Percentiles rank a stretch among this genome's conserved stretches.
Evolutionary conservation across 2,888 invertebrate species (phyloP).

Genomic region (Tromatobia lineatoria): DNA sequence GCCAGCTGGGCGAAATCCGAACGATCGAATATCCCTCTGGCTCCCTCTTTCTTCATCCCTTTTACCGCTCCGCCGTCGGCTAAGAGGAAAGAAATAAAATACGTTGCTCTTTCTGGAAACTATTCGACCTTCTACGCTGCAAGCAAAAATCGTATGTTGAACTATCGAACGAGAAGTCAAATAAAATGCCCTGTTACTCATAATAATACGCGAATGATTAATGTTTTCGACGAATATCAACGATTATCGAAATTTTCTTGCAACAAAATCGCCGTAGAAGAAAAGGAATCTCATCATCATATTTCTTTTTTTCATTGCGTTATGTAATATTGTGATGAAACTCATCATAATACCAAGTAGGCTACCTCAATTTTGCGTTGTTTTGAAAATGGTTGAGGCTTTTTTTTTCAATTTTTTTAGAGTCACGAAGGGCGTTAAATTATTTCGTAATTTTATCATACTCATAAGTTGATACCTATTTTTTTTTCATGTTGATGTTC

Average conservation of each 20-base stretch:
- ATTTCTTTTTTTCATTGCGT: too few relatives aligned
- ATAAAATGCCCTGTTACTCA: background rate
- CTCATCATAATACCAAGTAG: too few relatives aligned
- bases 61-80: background rate
- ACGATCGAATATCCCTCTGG: constrained; percentile 37
- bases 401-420: too few relatives aligned
- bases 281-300: too few relatives aligned
- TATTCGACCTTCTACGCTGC: background rate
- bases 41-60: background rate
- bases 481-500: too few relatives aligned
- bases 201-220: background rate
- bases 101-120: constrained; percentile 2
- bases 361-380: too few relatives aligned
- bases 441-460: too few relatives aligned
- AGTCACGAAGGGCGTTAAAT: too few relatives aligned
- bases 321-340: too few relatives aligned
- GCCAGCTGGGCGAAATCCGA: constrained; percentile 55
- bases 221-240: background rate
- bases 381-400: too few relatives aligned
- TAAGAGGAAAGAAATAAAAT: constrained; percentile 13
- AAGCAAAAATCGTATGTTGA: background rate
- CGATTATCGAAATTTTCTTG: background rate
- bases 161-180: constrained; percentile 11
- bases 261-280: too few relatives aligned
- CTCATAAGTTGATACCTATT: too few relatives aligned